Conservation (phyloP, 2,113 vertebrate species). For the Gnathonemus echidnorhynchus region DNA sequence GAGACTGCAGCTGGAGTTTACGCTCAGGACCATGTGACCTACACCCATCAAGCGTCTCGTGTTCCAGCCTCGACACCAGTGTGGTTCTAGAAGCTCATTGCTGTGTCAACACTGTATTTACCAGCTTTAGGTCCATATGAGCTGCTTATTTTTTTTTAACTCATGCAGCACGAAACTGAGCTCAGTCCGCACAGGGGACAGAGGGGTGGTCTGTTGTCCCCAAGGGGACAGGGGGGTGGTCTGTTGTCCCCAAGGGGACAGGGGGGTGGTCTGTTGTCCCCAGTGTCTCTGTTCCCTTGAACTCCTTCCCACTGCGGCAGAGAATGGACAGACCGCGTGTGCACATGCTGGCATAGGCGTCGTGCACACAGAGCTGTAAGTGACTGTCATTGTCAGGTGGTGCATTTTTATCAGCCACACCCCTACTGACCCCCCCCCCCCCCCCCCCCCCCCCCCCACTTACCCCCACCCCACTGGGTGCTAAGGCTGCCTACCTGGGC, state of each 20-base stretch:
- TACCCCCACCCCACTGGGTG: constrained; percentile 15
- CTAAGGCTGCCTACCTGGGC: constrained; percentile 18
- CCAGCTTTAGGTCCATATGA: constrained; percentile 45
- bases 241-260: neutral
- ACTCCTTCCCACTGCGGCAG: neutral
- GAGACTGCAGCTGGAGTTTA: neutral
- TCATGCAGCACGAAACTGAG: neutral
- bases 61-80: constrained; percentile 13
- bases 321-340: neutral
- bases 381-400: neutral
- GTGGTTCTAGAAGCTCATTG: constrained; percentile 30
- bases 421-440: neutral
- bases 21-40: constrained; percentile 20
- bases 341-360: neutral
- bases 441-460: neutral
- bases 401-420: neutral
- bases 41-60: neutral
- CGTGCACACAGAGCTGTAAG: neutral
- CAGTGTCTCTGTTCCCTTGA: neutral
- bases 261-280: neutral
- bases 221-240: neutral
- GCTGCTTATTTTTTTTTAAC: neutral
- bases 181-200: neutral
- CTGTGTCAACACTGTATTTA: constrained; percentile 35
- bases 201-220: neutral